phyloP scores from a whole-genome alignment of 2,888 invertebrate genomes.

The Zonitis immaculata region DNA sequence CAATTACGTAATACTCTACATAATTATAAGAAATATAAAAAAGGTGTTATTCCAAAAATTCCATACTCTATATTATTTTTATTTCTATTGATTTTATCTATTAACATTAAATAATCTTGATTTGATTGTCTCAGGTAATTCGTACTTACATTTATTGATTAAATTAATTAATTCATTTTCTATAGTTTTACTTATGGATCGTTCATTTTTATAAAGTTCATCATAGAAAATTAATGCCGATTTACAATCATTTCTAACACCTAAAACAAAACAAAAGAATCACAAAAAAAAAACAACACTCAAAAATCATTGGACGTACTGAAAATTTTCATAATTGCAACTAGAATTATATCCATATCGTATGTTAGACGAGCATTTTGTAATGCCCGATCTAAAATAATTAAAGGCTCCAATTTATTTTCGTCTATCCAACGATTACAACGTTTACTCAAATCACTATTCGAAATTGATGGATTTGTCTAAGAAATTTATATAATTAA shows the following conservation, averaged over 20 bases:
- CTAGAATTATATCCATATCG: conserved; percentile 48
- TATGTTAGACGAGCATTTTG: conserved; percentile 34
- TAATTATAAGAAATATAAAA: too few relatives aligned
- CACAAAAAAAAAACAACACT: not conserved
- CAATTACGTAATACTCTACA: conserved; percentile 1
- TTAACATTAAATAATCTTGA: not conserved
- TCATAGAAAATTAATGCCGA: conserved; percentile 50
- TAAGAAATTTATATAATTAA: conserved; percentile 31
- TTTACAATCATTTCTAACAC: conserved; percentile 50
- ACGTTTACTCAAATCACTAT: conserved; percentile 33
- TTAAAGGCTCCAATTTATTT: conserved; percentile 35
- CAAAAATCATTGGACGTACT: conserved; percentile 50
- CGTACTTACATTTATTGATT: conserved; percentile 23
- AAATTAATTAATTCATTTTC: conserved; percentile 20
- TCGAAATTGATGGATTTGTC: conserved; percentile 44
- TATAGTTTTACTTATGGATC: conserved; percentile 49
- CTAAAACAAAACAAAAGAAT: conserved; percentile 40
- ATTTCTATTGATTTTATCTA: not conserved
- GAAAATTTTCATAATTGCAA: conserved; percentile 51
- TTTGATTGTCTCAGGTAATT: conserved; percentile 15
- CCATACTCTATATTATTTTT: not conserved
- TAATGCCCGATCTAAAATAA: conserved; percentile 31
- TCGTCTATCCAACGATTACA: conserved; percentile 40
- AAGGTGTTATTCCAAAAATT: not conserved
- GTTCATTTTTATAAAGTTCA: conserved; percentile 50